Evolutionary conservation across 2,888 invertebrate species (phyloP), one percentile per base, ranked within the genome.

Genomic region (Lissonota sp.): DNA sequence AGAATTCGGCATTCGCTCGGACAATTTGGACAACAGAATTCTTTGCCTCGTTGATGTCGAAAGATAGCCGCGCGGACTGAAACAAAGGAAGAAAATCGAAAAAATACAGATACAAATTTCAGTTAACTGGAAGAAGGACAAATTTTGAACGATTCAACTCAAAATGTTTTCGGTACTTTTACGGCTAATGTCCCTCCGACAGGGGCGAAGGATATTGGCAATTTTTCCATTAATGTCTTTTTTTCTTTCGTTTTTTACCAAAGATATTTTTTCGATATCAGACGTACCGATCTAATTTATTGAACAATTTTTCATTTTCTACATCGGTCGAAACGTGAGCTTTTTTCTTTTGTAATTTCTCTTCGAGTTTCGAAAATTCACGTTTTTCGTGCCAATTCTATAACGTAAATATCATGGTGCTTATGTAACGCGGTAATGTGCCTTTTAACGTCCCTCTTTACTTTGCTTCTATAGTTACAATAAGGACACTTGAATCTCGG

Each of bases 401-500:
- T 84, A 6, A 84, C 83, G 42, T 82, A 85, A 53, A 84, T 40
- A 40, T 71, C 70, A 72, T 70, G n/a, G 40, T 57, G 40, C 10
- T 46, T 63, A 63, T 76, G 76, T 49, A 6, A 69, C 39, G 58
- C 63, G 40, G 57, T 74, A 26, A 74, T 72, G 63, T 79, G 69
- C 42, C 55, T 79, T 16, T 49, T 49, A 3, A 79, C 42, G 75
- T 79, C 14, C 39, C 62, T 46, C 55, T 69, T 14, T 74, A 62
- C 62, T 74, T 75, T 26, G 63, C 60, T 78, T 62, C 42, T 83
- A 60, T 83, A 73, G 67, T 70, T 66, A 69, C 91, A 91, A 70
- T 84, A 85, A 6, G 86, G 84, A 76, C 90, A 91, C 55, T 80
- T 84, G 83, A 89, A 91, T 70, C 86, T 84, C 8, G 88, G 88